A percentile compares a stretch with the other conserved stretches of the same genome.
phyloP scores from a whole-genome alignment of 2,888 invertebrate species.

The Drosophila neutralis region DNA sequence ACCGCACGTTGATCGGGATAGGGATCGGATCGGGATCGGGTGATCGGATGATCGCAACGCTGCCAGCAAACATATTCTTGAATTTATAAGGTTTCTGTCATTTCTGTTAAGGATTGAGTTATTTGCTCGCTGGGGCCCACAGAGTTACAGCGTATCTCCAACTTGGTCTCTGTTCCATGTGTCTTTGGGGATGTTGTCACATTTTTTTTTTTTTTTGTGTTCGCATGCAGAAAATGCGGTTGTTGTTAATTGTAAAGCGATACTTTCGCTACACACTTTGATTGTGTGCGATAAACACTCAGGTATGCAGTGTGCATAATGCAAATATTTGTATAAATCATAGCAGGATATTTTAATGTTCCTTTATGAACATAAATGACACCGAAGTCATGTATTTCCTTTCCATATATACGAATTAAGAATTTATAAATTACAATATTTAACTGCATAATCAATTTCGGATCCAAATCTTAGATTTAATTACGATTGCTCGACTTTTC shows the following conservation, averaged over 20 bases:
- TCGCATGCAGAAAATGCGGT: conserved; percentile 71
- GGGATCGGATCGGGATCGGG: conserved; percentile 32
- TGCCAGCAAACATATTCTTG: conserved; percentile 65
- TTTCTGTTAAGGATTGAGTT: conserved; percentile 78
- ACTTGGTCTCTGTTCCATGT: conserved; percentile 6
- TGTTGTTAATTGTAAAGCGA: conserved; percentile 66
- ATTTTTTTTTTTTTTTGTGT: conserved; percentile 20
- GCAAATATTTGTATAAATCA: conserved; percentile 66
- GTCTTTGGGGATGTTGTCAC: conserved; percentile 58
- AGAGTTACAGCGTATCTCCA: conserved; percentile 4
- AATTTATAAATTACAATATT: neutral
- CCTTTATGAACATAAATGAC: conserved; percentile 26
- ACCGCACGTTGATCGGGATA: conserved; percentile 67
- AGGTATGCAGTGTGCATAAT: conserved; percentile 37
- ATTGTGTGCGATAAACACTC: conserved; percentile 50
- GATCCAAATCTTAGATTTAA: neutral
- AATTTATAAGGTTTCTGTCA: conserved; percentile 78
- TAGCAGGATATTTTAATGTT: conserved; percentile 49
- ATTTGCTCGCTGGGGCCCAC: conserved; percentile 59
- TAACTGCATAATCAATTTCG: neutral
- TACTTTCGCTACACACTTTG: conserved; percentile 52
- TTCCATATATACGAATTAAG: neutral
- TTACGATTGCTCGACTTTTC: neutral
- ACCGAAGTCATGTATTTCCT: conserved; percentile 11
- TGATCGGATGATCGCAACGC: conserved; percentile 39